Percentiles rank a stretch among this genome's conserved stretches.
Conservation (phyloP, 1,140 invertebrate species). For the Vanessa tameamea region DNA sequence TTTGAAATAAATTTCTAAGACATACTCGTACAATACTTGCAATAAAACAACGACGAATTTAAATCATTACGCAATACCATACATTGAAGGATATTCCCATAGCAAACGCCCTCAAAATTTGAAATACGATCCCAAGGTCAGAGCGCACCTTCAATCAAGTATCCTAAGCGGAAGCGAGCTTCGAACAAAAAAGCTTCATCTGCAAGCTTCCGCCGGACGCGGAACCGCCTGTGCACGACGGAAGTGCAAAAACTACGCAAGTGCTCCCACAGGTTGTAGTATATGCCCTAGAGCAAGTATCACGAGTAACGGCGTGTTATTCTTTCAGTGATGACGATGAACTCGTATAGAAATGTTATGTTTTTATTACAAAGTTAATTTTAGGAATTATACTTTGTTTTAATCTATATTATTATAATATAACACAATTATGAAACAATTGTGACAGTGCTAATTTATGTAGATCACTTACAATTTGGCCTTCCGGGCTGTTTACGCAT, state of each 20-base stretch:
- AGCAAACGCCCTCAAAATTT: constrained; percentile 49
- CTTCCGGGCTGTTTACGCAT: no score
- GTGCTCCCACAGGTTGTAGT: constrained; percentile 60
- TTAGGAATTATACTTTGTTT: constrained; percentile 1
- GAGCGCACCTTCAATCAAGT: constrained; percentile 68
- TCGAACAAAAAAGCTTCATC: constrained; percentile 66
- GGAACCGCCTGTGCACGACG: constrained; percentile 65
- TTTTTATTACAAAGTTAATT: neutral
- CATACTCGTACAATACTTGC: neutral
- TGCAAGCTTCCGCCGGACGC: constrained; percentile 64
- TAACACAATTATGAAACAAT: no score
- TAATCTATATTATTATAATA: no score
- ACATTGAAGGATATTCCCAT: constrained; percentile 38
- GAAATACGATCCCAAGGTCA: constrained; percentile 71
- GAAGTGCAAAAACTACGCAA: constrained; percentile 63
- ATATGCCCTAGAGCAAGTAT: constrained; percentile 8
- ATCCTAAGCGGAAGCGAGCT: constrained; percentile 50
- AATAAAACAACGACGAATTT: constrained; percentile 6
- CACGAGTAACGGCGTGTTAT: constrained; percentile 17
- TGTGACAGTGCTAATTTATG: no score
- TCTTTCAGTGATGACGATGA: neutral
- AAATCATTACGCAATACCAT: constrained; percentile 26
- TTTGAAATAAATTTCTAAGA: neutral
- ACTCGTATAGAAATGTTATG: neutral
- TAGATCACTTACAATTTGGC: no score